Conservation (phyloP, 2,797 vertebrate species). For the Rhincodon typus region DNA sequence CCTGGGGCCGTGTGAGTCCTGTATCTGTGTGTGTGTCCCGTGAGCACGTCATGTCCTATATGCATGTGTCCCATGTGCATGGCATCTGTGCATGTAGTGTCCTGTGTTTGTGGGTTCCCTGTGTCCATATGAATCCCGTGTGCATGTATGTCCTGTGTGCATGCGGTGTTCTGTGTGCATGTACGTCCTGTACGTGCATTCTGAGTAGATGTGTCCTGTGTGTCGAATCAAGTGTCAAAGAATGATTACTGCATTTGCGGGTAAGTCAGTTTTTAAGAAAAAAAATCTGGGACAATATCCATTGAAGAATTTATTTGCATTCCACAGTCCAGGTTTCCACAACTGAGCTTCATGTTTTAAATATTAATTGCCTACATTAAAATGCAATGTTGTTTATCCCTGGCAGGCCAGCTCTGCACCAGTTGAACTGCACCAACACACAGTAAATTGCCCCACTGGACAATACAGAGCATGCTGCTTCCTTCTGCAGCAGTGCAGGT, state of each 20-base stretch:
- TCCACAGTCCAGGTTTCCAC: neutral
- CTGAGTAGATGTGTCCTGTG: too few species aligned
- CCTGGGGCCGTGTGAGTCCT: too few species aligned
- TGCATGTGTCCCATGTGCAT: too few species aligned
- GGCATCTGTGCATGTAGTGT: too few species aligned
- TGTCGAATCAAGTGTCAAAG: neutral
- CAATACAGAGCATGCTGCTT: neutral
- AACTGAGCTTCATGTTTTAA: neutral
- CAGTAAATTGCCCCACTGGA: neutral
- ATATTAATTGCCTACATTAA: neutral
- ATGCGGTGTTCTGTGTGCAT: too few species aligned
- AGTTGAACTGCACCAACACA: neutral
- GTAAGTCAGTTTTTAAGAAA: neutral
- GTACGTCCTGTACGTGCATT: too few species aligned
- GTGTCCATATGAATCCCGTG: too few species aligned
- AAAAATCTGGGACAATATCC: neutral
- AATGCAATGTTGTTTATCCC: neutral
- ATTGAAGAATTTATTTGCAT: neutral
- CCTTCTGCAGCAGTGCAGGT: neutral
- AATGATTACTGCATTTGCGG: neutral
- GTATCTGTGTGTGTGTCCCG: too few species aligned
- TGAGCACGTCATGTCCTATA: too few species aligned
- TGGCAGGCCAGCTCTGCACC: neutral
- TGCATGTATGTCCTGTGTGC: too few species aligned
- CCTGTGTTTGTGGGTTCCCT: too few species aligned